Percentiles rank a stretch among this genome's conserved stretches.
These are phyloP conservation scores for Rhinoraja longicauda DNA, from an alignment of 2,797 vertebrate species.

Conservation along the genomic window DNA sequence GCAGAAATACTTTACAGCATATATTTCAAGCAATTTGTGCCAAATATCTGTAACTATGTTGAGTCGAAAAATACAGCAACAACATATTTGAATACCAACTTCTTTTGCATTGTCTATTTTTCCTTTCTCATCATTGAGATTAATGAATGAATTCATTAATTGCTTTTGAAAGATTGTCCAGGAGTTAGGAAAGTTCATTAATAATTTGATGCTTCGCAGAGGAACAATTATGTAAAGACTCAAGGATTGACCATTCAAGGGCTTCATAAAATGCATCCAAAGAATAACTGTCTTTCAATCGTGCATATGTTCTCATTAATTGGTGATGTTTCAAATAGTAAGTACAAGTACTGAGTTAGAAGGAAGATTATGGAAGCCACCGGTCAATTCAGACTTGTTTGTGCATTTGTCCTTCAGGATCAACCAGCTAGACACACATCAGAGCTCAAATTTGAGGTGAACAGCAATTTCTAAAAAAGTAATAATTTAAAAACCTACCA, in stretches of 20 bases:
- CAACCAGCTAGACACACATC: background rate
- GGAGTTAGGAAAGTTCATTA: background rate
- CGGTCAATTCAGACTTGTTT: background rate
- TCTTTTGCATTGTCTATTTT: background rate
- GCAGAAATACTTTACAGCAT: background rate
- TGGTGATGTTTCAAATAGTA: background rate
- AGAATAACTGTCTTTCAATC: background rate
- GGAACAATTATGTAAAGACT: background rate
- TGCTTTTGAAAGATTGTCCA: background rate
- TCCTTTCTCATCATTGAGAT: background rate
- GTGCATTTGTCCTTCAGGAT: background rate
- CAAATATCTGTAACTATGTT: background rate
- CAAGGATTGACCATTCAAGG: background rate
- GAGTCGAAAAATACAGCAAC: conserved; percentile 12
- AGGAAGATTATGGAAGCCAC: background rate
- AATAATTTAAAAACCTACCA: background rate
- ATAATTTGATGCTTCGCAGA: background rate
- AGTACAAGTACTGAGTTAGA: no score
- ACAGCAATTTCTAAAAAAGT: background rate
- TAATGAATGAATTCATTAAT: background rate
- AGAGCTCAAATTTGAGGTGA: background rate
- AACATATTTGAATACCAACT: background rate
- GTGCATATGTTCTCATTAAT: background rate
- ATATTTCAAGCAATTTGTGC: background rate
- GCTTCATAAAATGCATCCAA: background rate